Evolutionary conservation across 2,113 vertebrate species (phyloP), one percentile per base, ranked within the genome.

Genomic region (Plotosus lineatus): DNA sequence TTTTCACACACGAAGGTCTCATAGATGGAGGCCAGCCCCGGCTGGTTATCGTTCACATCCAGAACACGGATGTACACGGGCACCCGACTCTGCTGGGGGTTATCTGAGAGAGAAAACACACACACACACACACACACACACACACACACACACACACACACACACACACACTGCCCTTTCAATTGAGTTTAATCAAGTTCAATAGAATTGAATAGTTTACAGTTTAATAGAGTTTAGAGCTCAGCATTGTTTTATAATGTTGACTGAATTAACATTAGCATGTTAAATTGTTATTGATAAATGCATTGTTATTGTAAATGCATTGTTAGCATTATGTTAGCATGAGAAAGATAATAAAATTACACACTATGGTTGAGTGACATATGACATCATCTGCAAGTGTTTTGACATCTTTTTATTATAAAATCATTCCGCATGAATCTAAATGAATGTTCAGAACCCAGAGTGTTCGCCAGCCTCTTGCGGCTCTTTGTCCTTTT

Each of bases 1-100:
- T 94, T 96, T 91, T 99, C 97, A 85, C 97, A 99, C 88, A 98
- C 96, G 44, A 94, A 97, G 17, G 96, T 96, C 89, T 98, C 96
- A 0, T 98, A 98, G 82, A 94, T 90, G 65, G 94, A 89, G 71
- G 95, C 93, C 77, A 99, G 96, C 65, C 93, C 93, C 3, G 97
- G 97, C 46, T 96, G 94, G 0, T 99, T 99, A 93, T 99, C 97
- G 79, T 99, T 99, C 89, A 98, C 92, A 85, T 97, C 97, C 84
- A 98, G 90, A 85, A 98, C 87, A 80, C 93, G 95, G 90, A 99
- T 95, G 87, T 94, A 95, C 23, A 98, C 94, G 2, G 93, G 93
- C 42, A 96, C 93, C 15, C 93, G 93, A 84, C 95, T 97, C 91
- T 96, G 95, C 82, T 92, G 95, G 65, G 94, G 95, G 79, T 96